Conservation (phyloP, 2,888 invertebrate genomes). For the Scaptomyza parva region DNA sequence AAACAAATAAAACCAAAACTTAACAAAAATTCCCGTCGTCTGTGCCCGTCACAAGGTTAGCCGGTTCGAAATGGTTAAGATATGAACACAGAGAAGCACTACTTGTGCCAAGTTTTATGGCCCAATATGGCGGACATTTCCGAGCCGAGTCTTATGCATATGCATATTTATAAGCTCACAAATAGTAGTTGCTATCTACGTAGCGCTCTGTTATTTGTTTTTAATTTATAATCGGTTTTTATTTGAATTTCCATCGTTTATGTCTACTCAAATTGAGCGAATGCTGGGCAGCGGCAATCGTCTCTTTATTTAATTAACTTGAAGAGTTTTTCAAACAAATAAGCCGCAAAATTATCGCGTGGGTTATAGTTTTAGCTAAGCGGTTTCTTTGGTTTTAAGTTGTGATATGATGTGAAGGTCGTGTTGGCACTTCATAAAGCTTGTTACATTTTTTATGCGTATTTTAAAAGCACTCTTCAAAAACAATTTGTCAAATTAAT, state of each 20-base stretch:
- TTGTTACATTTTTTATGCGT: slow-evolving; percentile 15
- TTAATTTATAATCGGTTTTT: slow-evolving; percentile 50
- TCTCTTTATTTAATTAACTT: slow-evolving; percentile 42
- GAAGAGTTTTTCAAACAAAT: slow-evolving; percentile 50
- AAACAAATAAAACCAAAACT: slow-evolving; percentile 30
- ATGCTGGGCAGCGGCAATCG: slow-evolving; percentile 26
- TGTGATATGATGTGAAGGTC: slow-evolving; percentile 24
- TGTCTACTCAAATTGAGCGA: slow-evolving; percentile 39
- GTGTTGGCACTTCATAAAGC: slow-evolving; percentile 27
- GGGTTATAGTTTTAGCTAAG: slow-evolving; percentile 41
- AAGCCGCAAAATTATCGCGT: slow-evolving; percentile 32
- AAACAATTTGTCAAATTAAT: slow-evolving; percentile 31
- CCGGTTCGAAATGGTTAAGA: slow-evolving; percentile 44
- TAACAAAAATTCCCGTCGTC: slow-evolving; percentile 1
- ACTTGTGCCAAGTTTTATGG: slow-evolving; percentile 55
- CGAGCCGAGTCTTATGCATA: too few relatives aligned
- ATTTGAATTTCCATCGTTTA: slow-evolving; percentile 32
- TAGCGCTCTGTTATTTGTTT: slow-evolving; percentile 41
- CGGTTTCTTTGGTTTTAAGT: slow-evolving; percentile 27
- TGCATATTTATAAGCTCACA: slow-evolving; percentile 68
- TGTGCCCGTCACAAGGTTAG: slow-evolving; percentile 65
- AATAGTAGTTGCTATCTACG: slow-evolving; percentile 29
- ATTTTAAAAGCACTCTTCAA: slow-evolving; percentile 16
- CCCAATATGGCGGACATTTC: slow-evolving; percentile 50
- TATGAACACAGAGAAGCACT: slow-evolving; percentile 25